Evolutionary conservation across 2,113 vertebrate species (phyloP), one percentile per base, ranked within the genome.

Genomic region (Varanus salvator): DNA sequence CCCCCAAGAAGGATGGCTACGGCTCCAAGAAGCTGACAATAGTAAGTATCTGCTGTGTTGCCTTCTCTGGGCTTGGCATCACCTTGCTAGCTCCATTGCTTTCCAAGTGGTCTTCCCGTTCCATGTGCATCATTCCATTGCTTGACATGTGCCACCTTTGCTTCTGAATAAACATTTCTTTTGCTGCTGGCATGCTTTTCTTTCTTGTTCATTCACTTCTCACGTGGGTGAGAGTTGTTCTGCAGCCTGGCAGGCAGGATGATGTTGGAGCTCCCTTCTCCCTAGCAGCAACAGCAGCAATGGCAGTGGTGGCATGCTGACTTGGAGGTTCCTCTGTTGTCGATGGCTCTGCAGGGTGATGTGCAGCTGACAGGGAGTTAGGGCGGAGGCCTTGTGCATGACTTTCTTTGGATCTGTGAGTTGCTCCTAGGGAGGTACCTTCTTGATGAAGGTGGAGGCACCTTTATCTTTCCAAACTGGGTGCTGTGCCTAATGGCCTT

Each of bases 31-130:
- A 94, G 84, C 75, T 90, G 86, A 75, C 75, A 34, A 38, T 92
- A 31, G 85, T 91, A 86, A 90, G 93, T 87, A 54, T 15, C 14
- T 57, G 64, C 25, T 44, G 7, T 15, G 29, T 34, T 29, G 1
- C 23, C 4, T 1, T 12, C 23, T 72, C 87, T 6, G 7, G 14
- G 34, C 38, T 90, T n/a, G 52, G 85, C 68, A 52, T 91, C 29
- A 90, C 80, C 88, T 90, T 23, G 94, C 81, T 93, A 90, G 87
- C 93, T 94, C 92, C 88, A 91, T 77, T 87, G 93, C 84, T 80
- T 92, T 57, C 91, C 48, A 21, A 54, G 74, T 21, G 31, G 74
- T 1, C 68, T 17, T 83, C 48, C 23, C 38, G 23, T 60, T 23
- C 57, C 86, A 74, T 92, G 25, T 85, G 44, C 25, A 38, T 77